Evolutionary conservation across 2,797 vertebrate species (phyloP).

Genomic region (Parauchenoglanis ngamensis): DNA sequence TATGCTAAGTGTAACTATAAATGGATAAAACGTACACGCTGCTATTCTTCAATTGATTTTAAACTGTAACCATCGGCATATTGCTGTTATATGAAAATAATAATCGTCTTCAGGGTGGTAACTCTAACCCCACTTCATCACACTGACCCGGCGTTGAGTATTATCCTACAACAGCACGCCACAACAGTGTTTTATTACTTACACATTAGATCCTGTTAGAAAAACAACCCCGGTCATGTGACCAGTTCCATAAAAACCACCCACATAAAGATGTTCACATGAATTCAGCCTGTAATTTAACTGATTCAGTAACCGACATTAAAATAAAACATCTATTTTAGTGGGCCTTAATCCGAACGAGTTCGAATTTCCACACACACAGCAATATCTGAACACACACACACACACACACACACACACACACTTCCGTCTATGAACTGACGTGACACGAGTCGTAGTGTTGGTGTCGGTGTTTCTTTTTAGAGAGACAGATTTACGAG

Average conservation of each 20-base stretch:
- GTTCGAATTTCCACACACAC: conserved; percentile 4
- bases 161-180: background rate
- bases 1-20: background rate
- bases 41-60: background rate
- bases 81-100: no score
- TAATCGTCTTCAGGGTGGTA: no score
- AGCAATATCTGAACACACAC: conserved; percentile 13
- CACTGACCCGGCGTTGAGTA: background rate
- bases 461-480: conserved; percentile 15
- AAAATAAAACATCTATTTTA: conserved; percentile 26
- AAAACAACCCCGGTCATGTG: background rate
- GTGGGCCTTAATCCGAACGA: background rate
- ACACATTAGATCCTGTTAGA: no score
- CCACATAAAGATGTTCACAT: background rate
- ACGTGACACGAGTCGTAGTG: conserved; percentile 26
- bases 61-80: background rate
- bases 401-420: background rate
- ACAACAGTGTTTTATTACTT: background rate
- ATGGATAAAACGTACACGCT: background rate
- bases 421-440: conserved; percentile 24
- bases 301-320: background rate
- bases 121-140: background rate
- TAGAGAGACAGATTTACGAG: conserved; percentile 45
- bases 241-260: background rate
- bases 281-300: background rate